Conservation (phyloP, 2,888 invertebrate species). For the Myopa testacea region DNA sequence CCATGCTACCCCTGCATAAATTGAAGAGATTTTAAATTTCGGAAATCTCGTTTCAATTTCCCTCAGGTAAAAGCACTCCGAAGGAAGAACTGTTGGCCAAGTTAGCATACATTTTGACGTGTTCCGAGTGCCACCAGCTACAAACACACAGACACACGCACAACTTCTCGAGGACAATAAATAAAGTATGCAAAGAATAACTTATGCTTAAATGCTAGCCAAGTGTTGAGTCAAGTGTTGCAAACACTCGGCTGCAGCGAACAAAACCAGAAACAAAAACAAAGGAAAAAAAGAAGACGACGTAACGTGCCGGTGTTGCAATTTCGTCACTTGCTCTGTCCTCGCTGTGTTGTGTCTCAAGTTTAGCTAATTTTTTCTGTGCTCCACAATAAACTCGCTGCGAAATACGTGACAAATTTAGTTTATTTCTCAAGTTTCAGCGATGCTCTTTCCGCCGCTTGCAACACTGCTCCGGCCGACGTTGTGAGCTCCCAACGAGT, state of each 20-base stretch:
- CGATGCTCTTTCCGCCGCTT: background rate
- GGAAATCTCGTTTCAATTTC: no score
- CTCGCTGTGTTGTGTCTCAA: background rate
- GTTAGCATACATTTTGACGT: background rate
- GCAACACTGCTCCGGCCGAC: background rate
- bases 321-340: background rate
- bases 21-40: no score
- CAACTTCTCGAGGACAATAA: background rate
- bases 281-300: background rate
- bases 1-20: no score
- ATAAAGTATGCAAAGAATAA: background rate
- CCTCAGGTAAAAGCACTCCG: no score
- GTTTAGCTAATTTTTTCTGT: conserved; percentile 7
- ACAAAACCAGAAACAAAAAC: background rate
- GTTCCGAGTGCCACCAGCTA: background rate
- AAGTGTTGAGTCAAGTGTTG: conserved; percentile 26
- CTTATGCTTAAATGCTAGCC: conserved; percentile 3
- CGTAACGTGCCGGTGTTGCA: conserved; percentile 1
- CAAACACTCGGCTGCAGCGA: background rate
- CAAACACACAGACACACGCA: no score
- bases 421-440: conserved; percentile 57
- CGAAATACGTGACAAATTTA: conserved; percentile 63
- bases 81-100: background rate
- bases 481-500: background rate
- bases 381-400: conserved; percentile 56